Percentiles rank a stretch among this genome's conserved stretches.
Evolutionary conservation across 2,888 invertebrate genomes (phyloP).

Genomic region (Ornithoptera priamus): DNA sequence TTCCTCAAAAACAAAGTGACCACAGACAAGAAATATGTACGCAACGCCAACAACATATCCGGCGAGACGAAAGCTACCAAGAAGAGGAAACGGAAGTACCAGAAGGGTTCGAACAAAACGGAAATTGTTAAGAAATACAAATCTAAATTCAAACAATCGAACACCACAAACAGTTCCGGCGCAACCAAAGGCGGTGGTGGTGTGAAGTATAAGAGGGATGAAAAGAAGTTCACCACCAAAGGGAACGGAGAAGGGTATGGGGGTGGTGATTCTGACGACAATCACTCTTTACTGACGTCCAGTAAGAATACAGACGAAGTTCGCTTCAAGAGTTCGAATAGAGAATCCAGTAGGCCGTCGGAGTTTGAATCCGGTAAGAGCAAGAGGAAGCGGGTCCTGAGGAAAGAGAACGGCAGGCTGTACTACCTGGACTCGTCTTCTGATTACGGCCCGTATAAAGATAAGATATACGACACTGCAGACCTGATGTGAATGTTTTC

Average conservation of each 20-base stretch:
- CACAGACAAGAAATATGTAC: not conserved
- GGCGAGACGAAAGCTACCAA: not conserved
- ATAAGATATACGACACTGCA: slow-evolving; percentile 13
- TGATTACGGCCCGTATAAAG: slow-evolving; percentile 17
- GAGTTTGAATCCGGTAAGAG: not conserved
- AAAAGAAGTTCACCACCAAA: not conserved
- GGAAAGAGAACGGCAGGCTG: slow-evolving; percentile 15
- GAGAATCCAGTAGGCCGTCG: not conserved
- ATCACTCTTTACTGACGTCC: not conserved
- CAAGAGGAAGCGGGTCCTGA: slow-evolving; percentile 1
- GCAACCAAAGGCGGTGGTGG: not conserved
- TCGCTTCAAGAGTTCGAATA: not conserved
- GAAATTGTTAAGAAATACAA: slow-evolving; percentile 1
- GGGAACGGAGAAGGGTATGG: not conserved
- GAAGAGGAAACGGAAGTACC: slow-evolving; percentile 3
- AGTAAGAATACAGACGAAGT: slow-evolving; percentile 5
- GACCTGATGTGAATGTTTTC: no score
- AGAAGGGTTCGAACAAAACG: not conserved
- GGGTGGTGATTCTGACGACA: not conserved
- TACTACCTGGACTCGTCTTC: slow-evolving; percentile 25
- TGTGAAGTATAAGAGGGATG: not conserved
- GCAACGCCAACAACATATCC: not conserved
- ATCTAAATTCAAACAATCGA: not conserved
- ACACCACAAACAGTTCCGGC: no score
- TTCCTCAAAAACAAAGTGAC: slow-evolving; percentile 14